Evolutionary conservation across 2,888 invertebrate genomes (phyloP), one percentile per base, ranked within the genome.

Genomic region (Melieria picta): DNA sequence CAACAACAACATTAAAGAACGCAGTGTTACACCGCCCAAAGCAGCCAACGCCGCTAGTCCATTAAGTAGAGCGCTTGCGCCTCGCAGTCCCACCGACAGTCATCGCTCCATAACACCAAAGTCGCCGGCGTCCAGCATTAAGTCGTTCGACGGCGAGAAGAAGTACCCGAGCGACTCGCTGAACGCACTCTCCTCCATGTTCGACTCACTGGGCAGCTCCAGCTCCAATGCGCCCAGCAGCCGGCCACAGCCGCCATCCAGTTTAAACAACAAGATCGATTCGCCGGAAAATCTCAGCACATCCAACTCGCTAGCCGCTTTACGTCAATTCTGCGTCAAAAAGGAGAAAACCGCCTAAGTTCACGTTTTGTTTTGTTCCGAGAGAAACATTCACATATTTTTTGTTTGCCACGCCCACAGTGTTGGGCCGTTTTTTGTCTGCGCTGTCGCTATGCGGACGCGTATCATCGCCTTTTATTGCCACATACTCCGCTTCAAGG

Each of bases 301-400:
- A 52, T 93, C 96, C 83, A 97, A 98, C 86, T 98, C 98, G 52
- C 87, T 98, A 78, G 97, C 97, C 64, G 97, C 97, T 48, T 88
- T 98, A 77, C 98, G 98, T 86, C 97, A 97, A 87, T 91, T 98
- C 71, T 96, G 98, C 88, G 97, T 98, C 88, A 97, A 97, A 90
- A 96, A 97, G 81, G 97, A 97, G 82, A 85, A 85, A 82, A 84
- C 86, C 82, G 86, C 85, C 80, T 85, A 86, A 83, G 77, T 80
- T 77, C 80, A 82, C 81, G 80, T 77, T 78, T 76, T 76, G 65
- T 75, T 76, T 77, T 76, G 76, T 76, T 76, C 75, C 75, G 75
- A 76, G 76, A 72, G 76, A 78, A 77, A 76, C 76, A 79, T 74
- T 74, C 77, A 78, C 80, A 77, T 75, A 80, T 75, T 79, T 82